A percentile compares a stretch with the other conserved stretches of the same genome.
Evolutionary conservation across 2,113 vertebrate species (phyloP).

Genomic region (Oncorhynchus clarkii): DNA sequence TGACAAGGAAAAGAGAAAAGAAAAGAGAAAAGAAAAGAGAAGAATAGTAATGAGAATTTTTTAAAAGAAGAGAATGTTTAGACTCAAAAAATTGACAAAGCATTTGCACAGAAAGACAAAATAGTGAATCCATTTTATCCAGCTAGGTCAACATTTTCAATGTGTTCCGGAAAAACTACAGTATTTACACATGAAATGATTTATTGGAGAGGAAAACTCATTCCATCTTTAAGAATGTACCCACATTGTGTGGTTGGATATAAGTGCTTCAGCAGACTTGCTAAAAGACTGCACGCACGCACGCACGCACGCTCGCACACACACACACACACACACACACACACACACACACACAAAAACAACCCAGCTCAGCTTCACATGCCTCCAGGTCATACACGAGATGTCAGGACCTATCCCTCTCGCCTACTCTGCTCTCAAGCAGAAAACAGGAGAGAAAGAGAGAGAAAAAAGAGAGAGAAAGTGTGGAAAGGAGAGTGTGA

Average conservation of each 20-base stretch:
- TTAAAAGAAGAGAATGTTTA: too few species aligned
- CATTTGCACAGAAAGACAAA: too few species aligned
- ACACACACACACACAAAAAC: not conserved
- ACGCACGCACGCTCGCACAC: too few species aligned
- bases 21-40: not conserved
- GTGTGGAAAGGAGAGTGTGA: not conserved
- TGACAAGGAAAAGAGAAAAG: too few species aligned
- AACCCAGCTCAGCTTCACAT: not conserved
- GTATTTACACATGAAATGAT: too few species aligned
- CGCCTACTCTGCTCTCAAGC: not conserved
- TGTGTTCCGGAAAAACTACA: too few species aligned
- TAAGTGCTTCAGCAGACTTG: not conserved
- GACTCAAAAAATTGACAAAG: too few species aligned
- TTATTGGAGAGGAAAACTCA: conserved; percentile 3
- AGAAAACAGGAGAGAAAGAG: conserved; percentile 15
- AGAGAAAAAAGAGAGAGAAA: conserved; percentile 24
- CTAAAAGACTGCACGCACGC: not conserved
- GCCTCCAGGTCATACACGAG: not conserved
- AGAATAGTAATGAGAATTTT: not conserved
- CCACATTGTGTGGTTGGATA: not conserved
- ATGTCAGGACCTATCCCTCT: not conserved
- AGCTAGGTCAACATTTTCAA: too few species aligned
- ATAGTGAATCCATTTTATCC: too few species aligned
- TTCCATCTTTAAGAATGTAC: conserved; percentile 12
- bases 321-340: not conserved